phyloP scores from a whole-genome alignment of 2,113 vertebrate species.

The Thermophis baileyi region DNA sequence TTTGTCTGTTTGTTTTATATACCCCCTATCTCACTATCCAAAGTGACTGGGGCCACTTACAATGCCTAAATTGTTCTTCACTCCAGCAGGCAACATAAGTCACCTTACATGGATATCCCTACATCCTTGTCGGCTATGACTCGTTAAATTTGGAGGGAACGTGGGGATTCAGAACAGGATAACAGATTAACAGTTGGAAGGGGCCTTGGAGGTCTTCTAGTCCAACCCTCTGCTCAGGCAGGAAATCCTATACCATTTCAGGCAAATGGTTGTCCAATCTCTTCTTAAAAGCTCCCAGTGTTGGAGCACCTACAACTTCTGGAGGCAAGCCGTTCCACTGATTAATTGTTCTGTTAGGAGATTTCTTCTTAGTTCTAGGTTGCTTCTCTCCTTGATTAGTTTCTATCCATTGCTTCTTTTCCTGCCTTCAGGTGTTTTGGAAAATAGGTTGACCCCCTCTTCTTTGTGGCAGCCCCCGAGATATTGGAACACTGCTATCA shows the following conservation, averaged over 20 bases:
- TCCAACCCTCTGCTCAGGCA: neutral
- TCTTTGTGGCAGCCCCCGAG: neutral
- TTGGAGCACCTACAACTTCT: neutral
- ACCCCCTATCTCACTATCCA: neutral
- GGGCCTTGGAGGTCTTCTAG: neutral
- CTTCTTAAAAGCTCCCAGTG: neutral
- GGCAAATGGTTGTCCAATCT: neutral
- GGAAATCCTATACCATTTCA: neutral
- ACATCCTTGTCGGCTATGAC: neutral
- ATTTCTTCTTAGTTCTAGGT: neutral
- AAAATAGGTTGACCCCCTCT: neutral
- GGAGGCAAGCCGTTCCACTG: fast-evolving
- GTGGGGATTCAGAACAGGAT: neutral
- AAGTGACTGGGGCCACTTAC: neutral
- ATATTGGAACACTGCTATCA: neutral
- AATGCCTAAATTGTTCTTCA: neutral
- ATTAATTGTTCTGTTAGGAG: neutral
- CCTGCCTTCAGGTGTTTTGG: neutral
- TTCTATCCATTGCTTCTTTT: neutral
- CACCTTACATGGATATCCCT: neutral
- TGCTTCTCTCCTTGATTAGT: neutral
- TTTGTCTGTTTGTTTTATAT: neutral
- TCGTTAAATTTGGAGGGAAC: neutral
- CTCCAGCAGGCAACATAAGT: neutral
- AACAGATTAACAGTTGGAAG: neutral